Evolutionary conservation across 1,140 invertebrate genomes (phyloP).

Genomic region (Trichonephila clavipes): DNA sequence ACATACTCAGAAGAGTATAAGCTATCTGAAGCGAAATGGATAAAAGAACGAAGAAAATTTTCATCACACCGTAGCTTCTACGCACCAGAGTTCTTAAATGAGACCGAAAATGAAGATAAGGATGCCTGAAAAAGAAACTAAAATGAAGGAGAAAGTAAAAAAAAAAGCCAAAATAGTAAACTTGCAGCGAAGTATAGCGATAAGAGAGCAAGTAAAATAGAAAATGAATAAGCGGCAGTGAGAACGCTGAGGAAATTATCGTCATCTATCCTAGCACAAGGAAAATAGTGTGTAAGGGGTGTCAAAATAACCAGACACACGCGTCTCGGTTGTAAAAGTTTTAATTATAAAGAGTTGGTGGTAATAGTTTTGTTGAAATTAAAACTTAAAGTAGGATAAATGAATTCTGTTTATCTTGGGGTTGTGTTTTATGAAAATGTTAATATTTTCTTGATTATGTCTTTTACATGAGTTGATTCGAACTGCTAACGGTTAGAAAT

Average conservation of each 20-base stretch:
- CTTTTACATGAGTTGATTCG: background rate
- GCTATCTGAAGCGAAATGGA: background rate
- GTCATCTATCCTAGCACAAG: background rate
- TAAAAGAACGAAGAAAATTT: constrained; percentile 27
- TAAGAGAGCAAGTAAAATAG: constrained; percentile 10
- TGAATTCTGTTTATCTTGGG: background rate
- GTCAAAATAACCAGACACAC: constrained; percentile 18
- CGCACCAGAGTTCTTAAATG: background rate
- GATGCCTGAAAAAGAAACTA: constrained; percentile 10
- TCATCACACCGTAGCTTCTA: background rate
- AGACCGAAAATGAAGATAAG: constrained; percentile 40
- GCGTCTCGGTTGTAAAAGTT: background rate
- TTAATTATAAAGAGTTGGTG: background rate
- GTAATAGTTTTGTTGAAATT: constrained; percentile 19
- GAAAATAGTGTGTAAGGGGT: background rate
- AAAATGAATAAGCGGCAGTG: constrained; percentile 2
- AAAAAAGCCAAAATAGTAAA: constrained; percentile 37
- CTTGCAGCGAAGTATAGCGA: constrained; percentile 5
- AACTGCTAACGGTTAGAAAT: background rate
- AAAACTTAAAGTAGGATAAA: constrained; percentile 23
- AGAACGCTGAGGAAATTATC: constrained; percentile 10
- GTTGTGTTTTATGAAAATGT: background rate
- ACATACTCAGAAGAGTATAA: background rate
- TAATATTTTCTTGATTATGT: background rate
- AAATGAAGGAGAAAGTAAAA: background rate